Percentiles rank a stretch among this genome's conserved stretches.
These are phyloP conservation scores for Drosophila planitibia DNA, from an alignment of 2,888 invertebrate species.

Conservation along the genomic window DNA sequence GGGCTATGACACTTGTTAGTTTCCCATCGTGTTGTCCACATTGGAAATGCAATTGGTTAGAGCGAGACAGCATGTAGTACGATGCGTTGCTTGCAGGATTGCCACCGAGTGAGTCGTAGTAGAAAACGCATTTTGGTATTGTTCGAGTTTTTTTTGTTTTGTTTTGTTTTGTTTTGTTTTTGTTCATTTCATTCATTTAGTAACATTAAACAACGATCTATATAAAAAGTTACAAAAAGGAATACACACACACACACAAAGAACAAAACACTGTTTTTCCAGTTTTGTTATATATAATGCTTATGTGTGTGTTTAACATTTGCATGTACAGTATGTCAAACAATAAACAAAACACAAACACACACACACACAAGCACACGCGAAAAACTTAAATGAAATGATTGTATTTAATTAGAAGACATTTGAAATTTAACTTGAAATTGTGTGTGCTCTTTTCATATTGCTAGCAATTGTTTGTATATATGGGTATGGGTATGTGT, in stretches of 20 bases:
- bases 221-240: slow-evolving; percentile 43
- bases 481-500: slow-evolving; percentile 10
- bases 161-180: slow-evolving; percentile 6
- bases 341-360: neutral
- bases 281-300: slow-evolving; percentile 33
- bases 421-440: neutral
- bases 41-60: slow-evolving; percentile 16
- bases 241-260: slow-evolving; percentile 31
- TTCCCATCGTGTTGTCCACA: slow-evolving; percentile 5
- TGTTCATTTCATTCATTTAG: slow-evolving; percentile 21
- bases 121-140: slow-evolving; percentile 34
- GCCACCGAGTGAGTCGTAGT: slow-evolving; percentile 39
- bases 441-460: neutral
- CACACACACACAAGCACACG: neutral
- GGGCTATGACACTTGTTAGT: slow-evolving; percentile 50
- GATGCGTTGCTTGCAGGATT: slow-evolving; percentile 16
- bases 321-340: slow-evolving; percentile 4
- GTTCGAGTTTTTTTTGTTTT: slow-evolving; percentile 1
- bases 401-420: neutral
- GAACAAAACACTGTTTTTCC: slow-evolving; percentile 43
- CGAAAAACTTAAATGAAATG: neutral
- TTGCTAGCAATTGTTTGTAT: neutral
- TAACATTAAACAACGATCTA: slow-evolving; percentile 40
- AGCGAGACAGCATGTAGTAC: slow-evolving; percentile 29
- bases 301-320: slow-evolving; percentile 11